These are phyloP conservation scores for Calcarius lapponicus DNA, from an alignment of 2,797 vertebrate genomes.

Conservation along the genomic window DNA sequence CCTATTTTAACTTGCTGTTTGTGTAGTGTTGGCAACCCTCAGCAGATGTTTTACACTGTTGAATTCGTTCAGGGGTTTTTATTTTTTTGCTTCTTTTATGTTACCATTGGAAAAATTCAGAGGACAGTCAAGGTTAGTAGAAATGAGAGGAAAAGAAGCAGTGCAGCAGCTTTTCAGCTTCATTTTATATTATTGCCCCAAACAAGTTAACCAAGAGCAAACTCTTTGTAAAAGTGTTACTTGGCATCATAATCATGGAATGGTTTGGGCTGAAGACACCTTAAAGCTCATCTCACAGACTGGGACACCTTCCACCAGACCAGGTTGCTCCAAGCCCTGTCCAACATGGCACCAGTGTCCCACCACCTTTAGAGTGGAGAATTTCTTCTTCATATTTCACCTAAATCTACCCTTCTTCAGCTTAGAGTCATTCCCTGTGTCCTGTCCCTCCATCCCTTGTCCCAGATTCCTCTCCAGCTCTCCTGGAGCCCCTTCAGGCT, in stretches of 20 bases:
- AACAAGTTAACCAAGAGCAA: background rate
- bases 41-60: background rate
- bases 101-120: background rate
- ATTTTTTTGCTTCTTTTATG: background rate
- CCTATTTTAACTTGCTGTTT: background rate
- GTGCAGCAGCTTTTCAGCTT: background rate
- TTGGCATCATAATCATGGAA: background rate
- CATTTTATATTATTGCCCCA: background rate
- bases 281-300: background rate
- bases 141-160: background rate
- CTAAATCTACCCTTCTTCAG: background rate
- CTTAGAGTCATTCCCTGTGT: background rate
- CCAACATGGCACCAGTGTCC: background rate
- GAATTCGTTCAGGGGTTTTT: background rate
- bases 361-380: background rate
- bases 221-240: background rate
- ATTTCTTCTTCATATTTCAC: background rate
- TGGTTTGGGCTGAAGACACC: background rate
- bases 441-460: background rate
- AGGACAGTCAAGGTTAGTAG: background rate
- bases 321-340: background rate
- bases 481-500: background rate
- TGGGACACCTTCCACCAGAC: background rate
- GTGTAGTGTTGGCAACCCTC: background rate
- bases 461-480: background rate